phyloP scores from a whole-genome alignment of 2,888 invertebrate species.

The Trileptium ribeirensis region DNA sequence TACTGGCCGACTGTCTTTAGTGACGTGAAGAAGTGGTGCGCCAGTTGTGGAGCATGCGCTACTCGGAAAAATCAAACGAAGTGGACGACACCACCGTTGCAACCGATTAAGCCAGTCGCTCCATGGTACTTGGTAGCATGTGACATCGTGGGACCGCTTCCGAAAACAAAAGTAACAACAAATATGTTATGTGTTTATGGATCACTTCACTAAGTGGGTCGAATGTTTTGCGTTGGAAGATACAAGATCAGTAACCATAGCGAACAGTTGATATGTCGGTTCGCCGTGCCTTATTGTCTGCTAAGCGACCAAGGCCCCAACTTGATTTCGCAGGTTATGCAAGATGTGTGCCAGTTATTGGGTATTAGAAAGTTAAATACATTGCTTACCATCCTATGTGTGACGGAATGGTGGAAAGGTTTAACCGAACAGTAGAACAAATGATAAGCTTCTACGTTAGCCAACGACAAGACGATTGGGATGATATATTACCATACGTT shows the following conservation, averaged over 20 bases:
- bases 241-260: too few relatives aligned
- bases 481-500: slow-evolving; percentile 34
- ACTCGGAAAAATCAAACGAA: neutral
- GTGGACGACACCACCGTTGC: neutral
- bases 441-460: slow-evolving; percentile 37
- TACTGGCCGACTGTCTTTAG: neutral
- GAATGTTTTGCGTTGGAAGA: too few relatives aligned
- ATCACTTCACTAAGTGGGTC: too few relatives aligned
- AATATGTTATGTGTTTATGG: too few relatives aligned
- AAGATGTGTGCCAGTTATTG: slow-evolving; percentile 24
- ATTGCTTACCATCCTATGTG: slow-evolving; percentile 28
- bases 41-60: neutral
- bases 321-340: slow-evolving; percentile 29
- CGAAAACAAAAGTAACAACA: too few relatives aligned
- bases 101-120: too few relatives aligned
- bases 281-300: slow-evolving; percentile 31
- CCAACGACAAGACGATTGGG: slow-evolving; percentile 38
- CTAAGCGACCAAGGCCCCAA: slow-evolving; percentile 33
- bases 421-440: slow-evolving; percentile 35
- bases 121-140: slow-evolving; percentile 30
- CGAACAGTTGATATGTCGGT: too few relatives aligned
- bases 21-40: neutral
- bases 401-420: slow-evolving; percentile 37
- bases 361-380: slow-evolving; percentile 19
- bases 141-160: slow-evolving; percentile 37